phyloP scores from a whole-genome alignment of 2,888 invertebrate species.

The Deilephila porcellus region DNA sequence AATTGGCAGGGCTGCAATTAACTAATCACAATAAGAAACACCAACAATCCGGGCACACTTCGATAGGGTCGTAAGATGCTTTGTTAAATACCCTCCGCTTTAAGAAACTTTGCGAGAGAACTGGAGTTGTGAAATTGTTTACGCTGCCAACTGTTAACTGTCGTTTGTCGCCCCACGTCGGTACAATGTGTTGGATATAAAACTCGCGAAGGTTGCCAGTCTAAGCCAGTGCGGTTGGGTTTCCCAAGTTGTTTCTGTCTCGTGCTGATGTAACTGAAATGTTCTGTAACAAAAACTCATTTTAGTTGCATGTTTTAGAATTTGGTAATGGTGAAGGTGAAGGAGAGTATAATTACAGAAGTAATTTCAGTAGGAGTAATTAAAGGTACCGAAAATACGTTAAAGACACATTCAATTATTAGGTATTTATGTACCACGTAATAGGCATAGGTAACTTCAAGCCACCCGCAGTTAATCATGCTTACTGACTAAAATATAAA shows the following conservation, averaged over 20 bases:
- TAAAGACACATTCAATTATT: too few relatives aligned
- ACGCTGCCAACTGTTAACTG: neutral
- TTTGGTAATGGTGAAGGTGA: neutral
- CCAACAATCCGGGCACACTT: conserved; percentile 2
- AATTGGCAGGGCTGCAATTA: neutral
- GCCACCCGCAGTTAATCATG: too few relatives aligned
- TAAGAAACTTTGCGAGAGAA: conserved; percentile 2
- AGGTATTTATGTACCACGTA: too few relatives aligned
- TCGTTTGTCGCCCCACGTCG: conserved; percentile 12
- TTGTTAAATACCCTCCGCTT: conserved; percentile 19
- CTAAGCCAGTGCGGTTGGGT: neutral
- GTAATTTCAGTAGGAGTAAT: too few relatives aligned
- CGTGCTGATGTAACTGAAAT: neutral
- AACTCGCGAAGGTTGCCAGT: conserved; percentile 13
- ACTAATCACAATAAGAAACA: conserved; percentile 14
- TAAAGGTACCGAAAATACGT: too few relatives aligned
- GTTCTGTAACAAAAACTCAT: neutral
- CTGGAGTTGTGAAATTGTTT: conserved; percentile 24
- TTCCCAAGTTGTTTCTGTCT: conserved; percentile 11
- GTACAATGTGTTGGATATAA: conserved; percentile 21
- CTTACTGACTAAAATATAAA: too few relatives aligned
- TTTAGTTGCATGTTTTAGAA: neutral
- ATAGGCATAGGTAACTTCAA: too few relatives aligned
- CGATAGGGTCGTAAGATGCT: conserved; percentile 12
- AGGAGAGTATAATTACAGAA: neutral